Evolutionary conservation across 2,113 vertebrate species (phyloP).

Genomic region (Gadus chalcogrammus): DNA sequence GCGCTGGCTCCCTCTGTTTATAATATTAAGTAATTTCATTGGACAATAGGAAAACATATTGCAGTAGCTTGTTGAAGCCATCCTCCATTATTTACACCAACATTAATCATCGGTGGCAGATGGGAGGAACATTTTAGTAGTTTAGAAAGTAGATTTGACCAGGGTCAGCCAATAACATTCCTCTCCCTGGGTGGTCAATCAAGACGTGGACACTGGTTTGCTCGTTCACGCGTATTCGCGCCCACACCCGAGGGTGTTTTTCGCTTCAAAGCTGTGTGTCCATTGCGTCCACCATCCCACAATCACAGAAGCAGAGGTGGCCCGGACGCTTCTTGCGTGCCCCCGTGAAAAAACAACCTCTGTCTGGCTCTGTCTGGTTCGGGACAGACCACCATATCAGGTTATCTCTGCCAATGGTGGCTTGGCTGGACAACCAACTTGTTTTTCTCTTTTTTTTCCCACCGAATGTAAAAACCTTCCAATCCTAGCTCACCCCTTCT

Average conservation of each 20-base stretch:
- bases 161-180: conserved; percentile 15
- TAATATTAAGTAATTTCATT: conserved; percentile 5
- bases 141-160: not conserved
- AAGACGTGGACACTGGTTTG: not conserved
- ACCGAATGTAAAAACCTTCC: not conserved
- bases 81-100: conserved; percentile 13
- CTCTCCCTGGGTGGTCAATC: conserved; percentile 34
- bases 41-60: conserved; percentile 2
- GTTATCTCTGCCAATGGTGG: not conserved
- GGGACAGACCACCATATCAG: not conserved
- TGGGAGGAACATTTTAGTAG: conserved; percentile 20
- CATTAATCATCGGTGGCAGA: conserved; percentile 13
- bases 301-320: not conserved
- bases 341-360: not conserved
- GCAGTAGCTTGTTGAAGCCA: not conserved
- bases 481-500: not conserved
- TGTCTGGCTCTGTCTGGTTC: not conserved
- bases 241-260: conserved; percentile 6
- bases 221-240: conserved; percentile 11
- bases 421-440: not conserved
- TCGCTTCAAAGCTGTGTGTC: conserved; percentile 4
- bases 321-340: not conserved
- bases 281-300: not conserved
- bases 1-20: not conserved
- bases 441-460: not conserved